phyloP scores from a whole-genome alignment of 1,140 invertebrate genomes.

The Spodoptera frugiperda region DNA sequence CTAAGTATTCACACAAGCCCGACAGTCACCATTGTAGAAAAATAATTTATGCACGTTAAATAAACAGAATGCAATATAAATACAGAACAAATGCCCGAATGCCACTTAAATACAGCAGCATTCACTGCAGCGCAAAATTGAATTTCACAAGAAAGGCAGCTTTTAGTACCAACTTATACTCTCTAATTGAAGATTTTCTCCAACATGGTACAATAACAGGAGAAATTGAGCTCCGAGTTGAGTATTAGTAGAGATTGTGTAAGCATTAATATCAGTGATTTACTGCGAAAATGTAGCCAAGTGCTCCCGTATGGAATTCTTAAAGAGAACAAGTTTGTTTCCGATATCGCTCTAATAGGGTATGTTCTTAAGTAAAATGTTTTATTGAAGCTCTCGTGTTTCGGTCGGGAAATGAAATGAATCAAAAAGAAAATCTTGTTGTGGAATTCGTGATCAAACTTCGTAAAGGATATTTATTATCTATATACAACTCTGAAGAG shows the following conservation, averaged over 20 bases:
- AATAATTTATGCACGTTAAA: too few relatives aligned
- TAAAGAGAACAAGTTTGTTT: not conserved
- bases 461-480: too few relatives aligned
- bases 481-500: too few relatives aligned
- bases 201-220: not conserved
- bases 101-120: not conserved
- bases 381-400: too few relatives aligned
- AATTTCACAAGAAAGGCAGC: not conserved
- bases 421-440: too few relatives aligned
- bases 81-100: too few relatives aligned
- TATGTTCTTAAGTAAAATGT: constrained; percentile 1
- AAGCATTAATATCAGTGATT: not conserved
- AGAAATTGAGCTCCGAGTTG: not conserved
- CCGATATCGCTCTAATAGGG: constrained; percentile 4
- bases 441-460: too few relatives aligned
- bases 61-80: too few relatives aligned
- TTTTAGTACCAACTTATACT: not conserved
- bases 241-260: not conserved
- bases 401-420: too few relatives aligned
- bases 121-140: not conserved
- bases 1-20: too few relatives aligned
- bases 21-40: too few relatives aligned
- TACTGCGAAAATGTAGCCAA: not conserved
- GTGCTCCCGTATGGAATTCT: not conserved
- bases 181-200: constrained; percentile 24